Percentiles rank a stretch among this genome's conserved stretches.
These are phyloP conservation scores for Anthrax anthrax DNA, from an alignment of 2,888 invertebrate species.

Conservation along the genomic window DNA sequence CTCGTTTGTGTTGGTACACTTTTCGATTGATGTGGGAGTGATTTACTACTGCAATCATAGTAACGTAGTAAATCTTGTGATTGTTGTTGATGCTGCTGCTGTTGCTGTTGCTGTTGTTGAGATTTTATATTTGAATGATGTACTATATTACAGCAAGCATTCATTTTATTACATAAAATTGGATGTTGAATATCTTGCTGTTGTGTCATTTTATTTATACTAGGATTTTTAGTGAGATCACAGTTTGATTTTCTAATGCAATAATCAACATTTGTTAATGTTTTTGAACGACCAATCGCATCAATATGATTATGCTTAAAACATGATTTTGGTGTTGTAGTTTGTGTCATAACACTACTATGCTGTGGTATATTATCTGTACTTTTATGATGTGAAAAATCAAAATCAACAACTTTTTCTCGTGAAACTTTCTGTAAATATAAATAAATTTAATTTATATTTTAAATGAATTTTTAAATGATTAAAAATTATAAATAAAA, in stretches of 20 bases:
- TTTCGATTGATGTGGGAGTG: slow-evolving; percentile 8
- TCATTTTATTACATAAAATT: slow-evolving; percentile 5
- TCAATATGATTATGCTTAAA: slow-evolving; percentile 29
- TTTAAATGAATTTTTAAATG: too few species aligned
- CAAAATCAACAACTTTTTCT: slow-evolving; percentile 36
- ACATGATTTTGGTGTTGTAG: slow-evolving; percentile 25
- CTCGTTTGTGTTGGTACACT: slow-evolving; percentile 10
- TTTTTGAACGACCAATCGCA: slow-evolving; percentile 15
- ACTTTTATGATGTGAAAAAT: slow-evolving; percentile 35
- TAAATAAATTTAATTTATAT: neutral
- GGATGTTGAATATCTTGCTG: neutral
- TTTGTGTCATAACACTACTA: slow-evolving; percentile 4
- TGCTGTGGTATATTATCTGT: slow-evolving; percentile 23
- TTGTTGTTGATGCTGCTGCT: neutral
- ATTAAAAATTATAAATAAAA: neutral
- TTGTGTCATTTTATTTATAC: slow-evolving; percentile 8
- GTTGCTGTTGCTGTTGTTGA: neutral
- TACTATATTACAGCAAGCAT: slow-evolving; percentile 5
- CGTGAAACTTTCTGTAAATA: slow-evolving; percentile 19
- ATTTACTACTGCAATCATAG: neutral
- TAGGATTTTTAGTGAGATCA: slow-evolving; percentile 15
- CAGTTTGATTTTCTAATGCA: slow-evolving; percentile 13
- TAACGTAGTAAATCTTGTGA: neutral
- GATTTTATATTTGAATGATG: neutral
- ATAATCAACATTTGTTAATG: slow-evolving; percentile 11